Percentiles rank a stretch among this genome's conserved stretches.
phyloP scores from a whole-genome alignment of 2,797 vertebrate genomes.

The Hemibagrus guttatus region DNA sequence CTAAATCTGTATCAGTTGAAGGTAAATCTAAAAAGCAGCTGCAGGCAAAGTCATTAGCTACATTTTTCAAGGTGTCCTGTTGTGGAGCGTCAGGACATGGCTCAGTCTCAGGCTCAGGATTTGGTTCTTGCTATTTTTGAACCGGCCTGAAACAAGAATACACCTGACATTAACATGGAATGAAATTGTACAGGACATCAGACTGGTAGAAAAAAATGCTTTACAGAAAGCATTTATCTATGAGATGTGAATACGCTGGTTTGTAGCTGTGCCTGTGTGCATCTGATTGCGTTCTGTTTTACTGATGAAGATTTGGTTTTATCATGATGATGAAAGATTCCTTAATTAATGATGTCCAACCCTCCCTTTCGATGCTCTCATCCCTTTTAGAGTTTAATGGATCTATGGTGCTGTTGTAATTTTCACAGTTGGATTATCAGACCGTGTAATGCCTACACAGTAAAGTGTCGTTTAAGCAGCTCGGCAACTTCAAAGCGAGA shows the following conservation, averaged over 20 bases:
- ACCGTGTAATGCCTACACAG: background rate
- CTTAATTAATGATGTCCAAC: conserved; percentile 26
- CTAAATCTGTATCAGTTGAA: background rate
- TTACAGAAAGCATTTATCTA: background rate
- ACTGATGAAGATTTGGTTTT: background rate
- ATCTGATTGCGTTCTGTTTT: conserved; percentile 3
- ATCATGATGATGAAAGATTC: conserved; percentile 10
- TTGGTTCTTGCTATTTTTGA: conserved; percentile 20
- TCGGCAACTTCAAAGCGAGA: background rate
- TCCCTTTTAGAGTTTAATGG: background rate
- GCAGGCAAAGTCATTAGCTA: conserved; percentile 32
- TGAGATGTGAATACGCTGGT: background rate
- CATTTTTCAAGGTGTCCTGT: conserved; percentile 37
- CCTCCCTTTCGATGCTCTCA: conserved; percentile 5
- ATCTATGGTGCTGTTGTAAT: background rate
- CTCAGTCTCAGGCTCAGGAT: conserved; percentile 2
- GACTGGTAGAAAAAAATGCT: background rate
- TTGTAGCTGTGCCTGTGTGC: conserved; percentile 16
- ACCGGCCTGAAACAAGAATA: conserved; percentile 14
- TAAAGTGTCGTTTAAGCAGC: background rate
- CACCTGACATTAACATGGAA: conserved; percentile 3
- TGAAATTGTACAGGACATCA: background rate
- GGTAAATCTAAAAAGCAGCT: conserved; percentile 24
- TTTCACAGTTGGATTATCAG: conserved; percentile 22
- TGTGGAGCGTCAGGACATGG: conserved; percentile 10